Conservation (phyloP, 2,113 vertebrate species). For the Agelaius phoeniceus region DNA sequence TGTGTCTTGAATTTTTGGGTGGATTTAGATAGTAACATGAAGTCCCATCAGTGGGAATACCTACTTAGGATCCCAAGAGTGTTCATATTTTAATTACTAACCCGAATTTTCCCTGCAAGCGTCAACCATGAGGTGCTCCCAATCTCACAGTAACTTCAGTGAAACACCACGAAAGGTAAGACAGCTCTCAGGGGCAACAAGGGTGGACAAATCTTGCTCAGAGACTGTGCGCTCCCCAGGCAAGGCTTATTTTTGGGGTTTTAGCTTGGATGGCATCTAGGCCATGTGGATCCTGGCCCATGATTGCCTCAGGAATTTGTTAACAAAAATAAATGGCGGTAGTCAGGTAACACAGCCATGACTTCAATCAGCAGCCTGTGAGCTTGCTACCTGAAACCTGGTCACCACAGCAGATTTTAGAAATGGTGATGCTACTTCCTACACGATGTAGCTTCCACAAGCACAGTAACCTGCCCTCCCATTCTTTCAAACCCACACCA, state of each 20-base stretch:
- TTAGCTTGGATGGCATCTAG: background rate
- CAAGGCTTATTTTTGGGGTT: background rate
- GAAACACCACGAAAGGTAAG: accelerated
- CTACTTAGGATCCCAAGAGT: background rate
- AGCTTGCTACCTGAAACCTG: background rate
- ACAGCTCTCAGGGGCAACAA: accelerated
- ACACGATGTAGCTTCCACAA: background rate
- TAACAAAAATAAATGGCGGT: background rate
- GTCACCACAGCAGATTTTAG: background rate
- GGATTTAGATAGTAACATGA: background rate
- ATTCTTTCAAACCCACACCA: background rate
- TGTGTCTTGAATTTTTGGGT: background rate
- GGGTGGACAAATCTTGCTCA: background rate
- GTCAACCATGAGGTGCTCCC: background rate
- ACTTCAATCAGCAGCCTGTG: background rate
- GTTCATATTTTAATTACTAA: background rate
- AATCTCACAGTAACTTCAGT: background rate
- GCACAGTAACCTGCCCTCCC: background rate
- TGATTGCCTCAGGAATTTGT: background rate
- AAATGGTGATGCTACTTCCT: background rate
- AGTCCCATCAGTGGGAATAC: background rate
- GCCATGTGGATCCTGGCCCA: background rate
- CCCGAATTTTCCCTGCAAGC: background rate
- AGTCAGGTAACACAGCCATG: background rate
- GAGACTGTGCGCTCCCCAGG: background rate